Evolutionary conservation across 2,797 vertebrate species (phyloP).

Genomic region (Pogonophryne albipinna): DNA sequence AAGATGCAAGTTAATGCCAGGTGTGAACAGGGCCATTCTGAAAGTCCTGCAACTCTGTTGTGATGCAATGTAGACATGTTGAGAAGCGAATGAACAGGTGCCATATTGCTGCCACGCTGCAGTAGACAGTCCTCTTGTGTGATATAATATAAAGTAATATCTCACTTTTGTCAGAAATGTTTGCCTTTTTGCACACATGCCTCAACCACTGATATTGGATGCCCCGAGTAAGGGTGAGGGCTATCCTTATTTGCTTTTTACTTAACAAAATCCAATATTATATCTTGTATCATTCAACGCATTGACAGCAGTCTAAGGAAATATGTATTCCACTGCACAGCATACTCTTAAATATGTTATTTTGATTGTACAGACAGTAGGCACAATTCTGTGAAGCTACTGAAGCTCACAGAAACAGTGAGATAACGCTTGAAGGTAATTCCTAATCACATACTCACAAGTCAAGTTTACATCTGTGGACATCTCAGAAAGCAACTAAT

Average conservation of each 20-base stretch:
- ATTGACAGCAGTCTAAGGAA: conserved; percentile 6
- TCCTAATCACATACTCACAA: conserved; percentile 24
- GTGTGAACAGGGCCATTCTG: too few species aligned
- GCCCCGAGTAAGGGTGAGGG: conserved; percentile 20
- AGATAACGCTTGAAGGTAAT: conserved; percentile 19
- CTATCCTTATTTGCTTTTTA: conserved; percentile 26
- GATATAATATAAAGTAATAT: conserved; percentile 22
- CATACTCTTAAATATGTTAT: conserved; percentile 14
- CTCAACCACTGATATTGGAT: conserved; percentile 13
- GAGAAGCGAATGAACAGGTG: background rate
- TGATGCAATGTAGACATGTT: background rate
- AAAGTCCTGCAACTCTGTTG: background rate
- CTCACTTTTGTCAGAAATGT: conserved; percentile 22
- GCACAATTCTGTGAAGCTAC: background rate
- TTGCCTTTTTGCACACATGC: conserved; percentile 12
- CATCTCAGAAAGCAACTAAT: conserved; percentile 45
- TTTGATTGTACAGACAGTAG: conserved; percentile 13
- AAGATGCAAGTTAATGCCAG: too few species aligned
- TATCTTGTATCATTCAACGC: conserved; percentile 25
- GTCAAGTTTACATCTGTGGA: conserved; percentile 32
- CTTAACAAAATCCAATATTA: conserved; percentile 16
- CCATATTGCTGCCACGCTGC: conserved; percentile 9
- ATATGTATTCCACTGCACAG: background rate
- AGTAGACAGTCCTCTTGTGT: background rate
- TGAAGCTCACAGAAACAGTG: conserved; percentile 12